Conservation (phyloP, 2,888 invertebrate species). For the Drosophila stalkeri region DNA sequence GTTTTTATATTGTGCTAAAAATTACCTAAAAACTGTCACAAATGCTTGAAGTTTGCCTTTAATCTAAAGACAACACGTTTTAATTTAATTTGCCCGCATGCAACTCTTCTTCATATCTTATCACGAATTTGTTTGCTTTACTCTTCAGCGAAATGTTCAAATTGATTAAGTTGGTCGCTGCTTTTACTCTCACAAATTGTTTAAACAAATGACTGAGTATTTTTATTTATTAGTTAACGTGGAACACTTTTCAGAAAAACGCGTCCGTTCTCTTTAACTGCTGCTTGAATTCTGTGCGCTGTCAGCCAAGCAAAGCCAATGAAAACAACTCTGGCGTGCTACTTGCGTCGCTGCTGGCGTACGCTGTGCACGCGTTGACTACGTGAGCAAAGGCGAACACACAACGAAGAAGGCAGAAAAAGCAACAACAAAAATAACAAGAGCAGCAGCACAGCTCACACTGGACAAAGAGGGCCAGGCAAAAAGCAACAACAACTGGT, state of each 20-base stretch:
- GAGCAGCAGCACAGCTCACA: conserved; percentile 6
- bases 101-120: conserved; percentile 52
- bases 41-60: neutral
- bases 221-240: conserved; percentile 21
- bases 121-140: conserved; percentile 49
- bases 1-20: conserved; percentile 7
- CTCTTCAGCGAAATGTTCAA: conserved; percentile 25
- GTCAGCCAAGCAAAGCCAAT: conserved; percentile 28
- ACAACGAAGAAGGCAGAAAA: conserved; percentile 37
- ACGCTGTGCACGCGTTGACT: conserved; percentile 71
- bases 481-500: conserved; percentile 44
- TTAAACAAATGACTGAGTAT: conserved; percentile 64
- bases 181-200: conserved; percentile 42
- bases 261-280: conserved; percentile 72
- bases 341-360: conserved; percentile 31
- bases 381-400: conserved; percentile 75
- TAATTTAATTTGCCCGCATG: conserved; percentile 17
- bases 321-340: conserved; percentile 48
- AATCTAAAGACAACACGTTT: conserved; percentile 19
- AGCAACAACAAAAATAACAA: conserved; percentile 13
- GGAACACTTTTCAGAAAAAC: conserved; percentile 32
- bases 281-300: conserved; percentile 64
- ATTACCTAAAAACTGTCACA: conserved; percentile 57
- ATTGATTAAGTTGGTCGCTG: conserved; percentile 28
- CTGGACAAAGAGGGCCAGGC: conserved; percentile 50